Evolutionary conservation across 2,888 invertebrate genomes (phyloP).

Genomic region (Phalera bucephala): DNA sequence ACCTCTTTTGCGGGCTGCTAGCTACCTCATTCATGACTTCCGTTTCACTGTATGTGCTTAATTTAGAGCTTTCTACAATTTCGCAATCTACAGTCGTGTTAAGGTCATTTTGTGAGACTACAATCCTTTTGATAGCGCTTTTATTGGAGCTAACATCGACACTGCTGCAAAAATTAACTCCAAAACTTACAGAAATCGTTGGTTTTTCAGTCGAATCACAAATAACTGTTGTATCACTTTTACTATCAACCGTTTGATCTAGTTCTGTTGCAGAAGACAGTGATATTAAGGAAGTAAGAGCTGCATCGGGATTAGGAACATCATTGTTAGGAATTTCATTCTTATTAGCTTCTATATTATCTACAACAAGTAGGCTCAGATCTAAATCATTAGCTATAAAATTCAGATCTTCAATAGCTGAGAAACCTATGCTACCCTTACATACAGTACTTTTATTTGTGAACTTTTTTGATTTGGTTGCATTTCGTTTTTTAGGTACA

Average conservation of each 20-base stretch:
- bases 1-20: slow-evolving; percentile 43
- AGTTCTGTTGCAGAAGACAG: slow-evolving; percentile 42
- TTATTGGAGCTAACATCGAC: slow-evolving; percentile 55
- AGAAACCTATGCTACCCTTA: slow-evolving; percentile 38
- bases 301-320: background rate
- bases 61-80: slow-evolving; percentile 44
- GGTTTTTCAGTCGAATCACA: slow-evolving; percentile 37
- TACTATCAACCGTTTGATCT: slow-evolving; percentile 12
- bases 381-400: slow-evolving; percentile 22
- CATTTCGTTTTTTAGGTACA: slow-evolving; percentile 6
- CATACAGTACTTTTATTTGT: slow-evolving; percentile 16
- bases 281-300: slow-evolving; percentile 23
- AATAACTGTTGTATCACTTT: slow-evolving; percentile 37
- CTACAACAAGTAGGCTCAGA: slow-evolving; percentile 4
- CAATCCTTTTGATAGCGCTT: slow-evolving; percentile 50
- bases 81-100: slow-evolving; percentile 54
- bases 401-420: slow-evolving; percentile 45
- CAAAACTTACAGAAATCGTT: slow-evolving; percentile 50
- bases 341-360: slow-evolving; percentile 4
- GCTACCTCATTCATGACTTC: slow-evolving; percentile 42
- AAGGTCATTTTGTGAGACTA: slow-evolving; percentile 39
- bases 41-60: slow-evolving; percentile 42
- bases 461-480: slow-evolving; percentile 16
- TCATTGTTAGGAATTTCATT: slow-evolving; percentile 7
- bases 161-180: slow-evolving; percentile 46